Percentiles rank a stretch among this genome's conserved stretches.
These are phyloP conservation scores for Sesamia nonagrioides DNA, from an alignment of 1,140 invertebrate species.

Conservation along the genomic window DNA sequence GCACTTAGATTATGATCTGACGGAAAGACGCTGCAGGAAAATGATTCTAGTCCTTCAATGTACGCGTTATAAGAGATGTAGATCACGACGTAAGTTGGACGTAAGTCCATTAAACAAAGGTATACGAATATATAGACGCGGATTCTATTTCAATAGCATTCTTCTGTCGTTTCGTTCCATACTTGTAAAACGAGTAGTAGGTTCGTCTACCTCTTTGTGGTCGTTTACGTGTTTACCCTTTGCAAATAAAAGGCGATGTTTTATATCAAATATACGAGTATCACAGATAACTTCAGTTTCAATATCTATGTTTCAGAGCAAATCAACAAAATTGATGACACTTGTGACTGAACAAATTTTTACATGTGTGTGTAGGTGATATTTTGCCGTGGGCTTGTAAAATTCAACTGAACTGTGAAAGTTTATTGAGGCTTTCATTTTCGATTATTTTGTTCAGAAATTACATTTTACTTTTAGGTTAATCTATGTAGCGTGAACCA, in stretches of 20 bases:
- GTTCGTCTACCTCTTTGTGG: slow-evolving; percentile 6
- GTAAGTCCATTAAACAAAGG: background rate
- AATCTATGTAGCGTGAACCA: no score
- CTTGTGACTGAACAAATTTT: background rate
- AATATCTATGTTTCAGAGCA: slow-evolving; percentile 18
- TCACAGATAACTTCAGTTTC: background rate
- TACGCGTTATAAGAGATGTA: no score
- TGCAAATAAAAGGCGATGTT: slow-evolving; percentile 19
- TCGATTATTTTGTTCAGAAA: background rate
- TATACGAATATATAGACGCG: background rate
- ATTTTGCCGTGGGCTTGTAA: background rate
- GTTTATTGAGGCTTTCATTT: background rate
- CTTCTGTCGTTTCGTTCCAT: background rate
- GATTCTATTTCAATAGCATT: background rate
- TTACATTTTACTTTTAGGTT: background rate
- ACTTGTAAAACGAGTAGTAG: background rate
- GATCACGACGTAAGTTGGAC: no score
- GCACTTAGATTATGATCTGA: no score
- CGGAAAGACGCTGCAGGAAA: no score
- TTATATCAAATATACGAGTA: slow-evolving; percentile 32
- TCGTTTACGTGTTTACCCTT: slow-evolving; percentile 1
- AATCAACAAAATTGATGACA: slow-evolving; percentile 17
- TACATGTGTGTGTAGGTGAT: slow-evolving; percentile 18
- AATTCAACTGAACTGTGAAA: background rate
- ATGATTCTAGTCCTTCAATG: no score